Conservation (phyloP, 1,140 invertebrate species). For the Oryctes rhinoceros region DNA sequence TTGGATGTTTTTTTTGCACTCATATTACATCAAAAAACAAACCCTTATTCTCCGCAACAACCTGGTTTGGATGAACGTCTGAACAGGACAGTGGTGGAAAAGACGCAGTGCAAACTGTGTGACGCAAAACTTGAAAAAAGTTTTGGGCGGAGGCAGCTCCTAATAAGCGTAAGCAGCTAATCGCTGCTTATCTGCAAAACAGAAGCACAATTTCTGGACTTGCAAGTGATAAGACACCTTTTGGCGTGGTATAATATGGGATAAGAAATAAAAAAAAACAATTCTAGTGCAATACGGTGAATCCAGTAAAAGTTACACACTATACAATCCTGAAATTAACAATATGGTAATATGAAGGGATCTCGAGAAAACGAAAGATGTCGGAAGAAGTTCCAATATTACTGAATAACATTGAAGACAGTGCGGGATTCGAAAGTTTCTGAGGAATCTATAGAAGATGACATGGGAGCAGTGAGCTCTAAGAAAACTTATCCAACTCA, state of each 20-base stretch:
- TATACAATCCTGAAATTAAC: slow-evolving; percentile 43
- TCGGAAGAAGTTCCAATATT: slow-evolving; percentile 2
- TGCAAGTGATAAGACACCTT: slow-evolving; percentile 16
- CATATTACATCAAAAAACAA: slow-evolving; percentile 49
- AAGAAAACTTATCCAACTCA: no score
- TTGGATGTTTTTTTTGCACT: no score
- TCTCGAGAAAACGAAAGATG: slow-evolving; percentile 40
- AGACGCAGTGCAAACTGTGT: slow-evolving; percentile 27
- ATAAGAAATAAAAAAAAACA: background rate
- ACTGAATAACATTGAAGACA: background rate
- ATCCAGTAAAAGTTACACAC: slow-evolving; percentile 46
- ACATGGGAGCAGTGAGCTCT: no score
- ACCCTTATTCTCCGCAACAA: slow-evolving; percentile 56
- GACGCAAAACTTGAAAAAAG: slow-evolving; percentile 12
- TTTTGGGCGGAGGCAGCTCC: background rate
- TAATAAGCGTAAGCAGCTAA: no score
- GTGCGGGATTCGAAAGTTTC: no score
- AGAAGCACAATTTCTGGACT: background rate
- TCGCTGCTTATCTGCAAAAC: background rate
- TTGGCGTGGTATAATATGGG: slow-evolving; percentile 42
- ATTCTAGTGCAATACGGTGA: slow-evolving; percentile 3
- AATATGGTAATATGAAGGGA: slow-evolving; percentile 44
- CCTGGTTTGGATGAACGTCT: slow-evolving; percentile 58
- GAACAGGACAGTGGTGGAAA: slow-evolving; percentile 53
- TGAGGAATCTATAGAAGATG: no score